Evolutionary conservation across 2,888 invertebrate genomes (phyloP).

Genomic region (Oxytorus armatus): DNA sequence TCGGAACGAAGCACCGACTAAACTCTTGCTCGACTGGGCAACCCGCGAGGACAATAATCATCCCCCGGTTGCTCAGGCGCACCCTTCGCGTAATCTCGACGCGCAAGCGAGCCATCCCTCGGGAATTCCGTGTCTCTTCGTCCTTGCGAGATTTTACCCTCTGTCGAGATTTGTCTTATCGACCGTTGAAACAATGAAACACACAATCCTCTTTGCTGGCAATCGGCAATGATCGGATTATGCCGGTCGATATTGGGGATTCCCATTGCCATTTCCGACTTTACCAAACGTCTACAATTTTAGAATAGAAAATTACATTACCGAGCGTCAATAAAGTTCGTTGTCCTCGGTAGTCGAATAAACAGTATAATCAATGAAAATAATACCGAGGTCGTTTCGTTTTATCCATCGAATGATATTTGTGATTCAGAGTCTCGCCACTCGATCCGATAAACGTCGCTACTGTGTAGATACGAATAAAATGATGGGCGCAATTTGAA

Average conservation of each 20-base stretch:
- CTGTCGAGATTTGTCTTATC: background rate
- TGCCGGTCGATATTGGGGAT: background rate
- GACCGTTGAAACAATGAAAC: background rate
- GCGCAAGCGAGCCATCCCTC: constrained; percentile 56
- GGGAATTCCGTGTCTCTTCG: constrained; percentile 22
- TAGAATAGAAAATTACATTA: background rate
- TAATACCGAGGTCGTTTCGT: too few species aligned
- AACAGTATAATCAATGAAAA: too few species aligned
- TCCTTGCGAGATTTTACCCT: constrained; percentile 1
- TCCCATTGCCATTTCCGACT: background rate
- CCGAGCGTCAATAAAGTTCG: constrained; percentile 14
- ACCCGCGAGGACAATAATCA: constrained; percentile 75
- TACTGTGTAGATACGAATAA: too few species aligned
- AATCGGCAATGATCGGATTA: background rate
- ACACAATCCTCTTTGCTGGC: background rate
- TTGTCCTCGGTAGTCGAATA: background rate
- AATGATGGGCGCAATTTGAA: too few species aligned
- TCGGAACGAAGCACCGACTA: constrained; percentile 81
- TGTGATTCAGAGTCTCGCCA: too few species aligned
- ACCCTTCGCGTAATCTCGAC: constrained; percentile 57
- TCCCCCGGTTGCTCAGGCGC: constrained; percentile 70
- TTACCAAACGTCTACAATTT: background rate
- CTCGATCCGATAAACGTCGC: too few species aligned
- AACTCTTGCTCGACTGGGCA: constrained; percentile 78
- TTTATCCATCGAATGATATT: too few species aligned